Evolutionary conservation across 2,888 invertebrate species (phyloP).

Genomic region (Rotaria socialis): DNA sequence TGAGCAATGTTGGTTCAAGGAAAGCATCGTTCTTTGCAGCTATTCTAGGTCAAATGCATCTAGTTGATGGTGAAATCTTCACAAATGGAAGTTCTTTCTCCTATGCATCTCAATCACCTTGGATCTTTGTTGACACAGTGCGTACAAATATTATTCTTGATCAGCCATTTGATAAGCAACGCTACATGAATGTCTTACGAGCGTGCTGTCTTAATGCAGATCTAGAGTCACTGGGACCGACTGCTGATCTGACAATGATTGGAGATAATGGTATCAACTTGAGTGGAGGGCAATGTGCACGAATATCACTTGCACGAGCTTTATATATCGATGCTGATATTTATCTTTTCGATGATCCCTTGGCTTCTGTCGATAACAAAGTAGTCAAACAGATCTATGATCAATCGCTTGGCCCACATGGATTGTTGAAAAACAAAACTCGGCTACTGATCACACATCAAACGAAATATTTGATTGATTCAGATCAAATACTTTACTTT

Average conservation of each 20-base stretch:
- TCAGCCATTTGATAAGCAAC: slow-evolving; percentile 53
- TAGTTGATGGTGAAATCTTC: slow-evolving; percentile 22
- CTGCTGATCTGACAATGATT: slow-evolving; percentile 63
- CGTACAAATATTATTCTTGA: slow-evolving; percentile 63
- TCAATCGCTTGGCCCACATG: slow-evolving; percentile 57
- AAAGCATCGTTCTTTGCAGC: slow-evolving; percentile 75
- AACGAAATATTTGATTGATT: too few relatives aligned
- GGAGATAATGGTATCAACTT: slow-evolving; percentile 64
- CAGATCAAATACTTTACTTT: too few relatives aligned
- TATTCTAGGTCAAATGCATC: slow-evolving; percentile 80
- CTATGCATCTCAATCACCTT: slow-evolving; percentile 61
- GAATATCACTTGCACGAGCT: slow-evolving; percentile 59
- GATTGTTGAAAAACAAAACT: slow-evolving; percentile 51
- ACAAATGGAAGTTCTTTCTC: slow-evolving; percentile 53
- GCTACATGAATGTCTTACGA: slow-evolving; percentile 52
- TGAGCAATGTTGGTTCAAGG: slow-evolving; percentile 62
- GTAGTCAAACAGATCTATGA: slow-evolving; percentile 60
- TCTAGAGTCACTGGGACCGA: slow-evolving; percentile 61
- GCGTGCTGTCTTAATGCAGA: slow-evolving; percentile 61
- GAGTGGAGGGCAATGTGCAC: slow-evolving; percentile 61
- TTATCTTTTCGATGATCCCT: slow-evolving; percentile 60
- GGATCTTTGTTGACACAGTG: slow-evolving; percentile 55
- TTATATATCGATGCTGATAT: slow-evolving; percentile 58
- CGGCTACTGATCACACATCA: slow-evolving; percentile 40
- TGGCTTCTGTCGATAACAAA: slow-evolving; percentile 60